Conservation (phyloP, 2,797 vertebrate species). For the Garrulus glandarius region DNA sequence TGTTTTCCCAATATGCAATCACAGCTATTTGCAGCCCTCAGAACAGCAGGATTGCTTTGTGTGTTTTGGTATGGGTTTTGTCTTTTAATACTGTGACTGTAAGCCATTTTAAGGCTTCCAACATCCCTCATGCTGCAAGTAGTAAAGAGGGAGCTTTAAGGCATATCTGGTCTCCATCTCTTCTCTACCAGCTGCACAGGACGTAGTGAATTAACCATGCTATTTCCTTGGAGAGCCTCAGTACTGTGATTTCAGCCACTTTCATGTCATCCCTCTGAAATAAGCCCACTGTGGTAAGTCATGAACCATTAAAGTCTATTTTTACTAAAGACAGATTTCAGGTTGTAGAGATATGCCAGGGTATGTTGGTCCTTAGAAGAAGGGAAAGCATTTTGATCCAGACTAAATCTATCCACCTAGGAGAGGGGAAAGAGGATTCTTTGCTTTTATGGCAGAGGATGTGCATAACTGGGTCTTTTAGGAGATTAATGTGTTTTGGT, state of each 20-base stretch:
- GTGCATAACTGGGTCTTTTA: not conserved
- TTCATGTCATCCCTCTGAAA: not conserved
- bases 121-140: not conserved
- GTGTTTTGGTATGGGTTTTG: not conserved
- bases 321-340: not conserved
- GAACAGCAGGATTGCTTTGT: not conserved
- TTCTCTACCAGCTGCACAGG: not conserved
- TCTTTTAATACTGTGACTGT: not conserved
- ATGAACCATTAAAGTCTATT: not conserved
- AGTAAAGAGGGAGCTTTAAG: not conserved
- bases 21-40: not conserved
- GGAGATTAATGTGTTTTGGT: not conserved
- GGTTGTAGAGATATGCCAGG: not conserved
- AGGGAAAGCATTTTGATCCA: not conserved
- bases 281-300: not conserved
- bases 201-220: not conserved
- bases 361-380: not conserved
- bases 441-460: not conserved
- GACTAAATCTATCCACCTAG: not conserved
- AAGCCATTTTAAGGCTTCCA: not conserved
- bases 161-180: not conserved
- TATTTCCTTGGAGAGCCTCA: not conserved
- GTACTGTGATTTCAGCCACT: not conserved
- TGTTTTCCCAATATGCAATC: not conserved
- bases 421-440: not conserved